Percentiles rank a stretch among this genome's conserved stretches.
Conservation (phyloP, 2,888 invertebrate species). For the Apamea crenata region DNA sequence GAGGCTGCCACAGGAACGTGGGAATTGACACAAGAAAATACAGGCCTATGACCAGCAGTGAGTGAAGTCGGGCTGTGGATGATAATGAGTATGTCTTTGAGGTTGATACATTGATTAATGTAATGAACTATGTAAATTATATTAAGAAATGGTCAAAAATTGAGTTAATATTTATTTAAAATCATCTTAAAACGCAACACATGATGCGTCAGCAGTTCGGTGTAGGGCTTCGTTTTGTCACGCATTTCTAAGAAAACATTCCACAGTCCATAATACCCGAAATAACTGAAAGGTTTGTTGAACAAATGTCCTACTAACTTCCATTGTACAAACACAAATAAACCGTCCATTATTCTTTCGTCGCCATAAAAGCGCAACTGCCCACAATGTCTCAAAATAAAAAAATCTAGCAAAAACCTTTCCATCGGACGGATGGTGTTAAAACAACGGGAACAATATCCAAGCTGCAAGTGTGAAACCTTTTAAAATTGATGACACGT, state of each 20-base stretch:
- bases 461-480: constrained; percentile 37
- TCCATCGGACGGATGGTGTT: constrained; percentile 15
- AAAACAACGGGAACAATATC: constrained; percentile 41
- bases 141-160: not conserved
- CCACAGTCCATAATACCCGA: not conserved
- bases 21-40: not conserved
- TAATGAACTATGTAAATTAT: not conserved
- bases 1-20: not conserved
- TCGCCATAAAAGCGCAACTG: constrained; percentile 28
- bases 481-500: constrained; percentile 62
- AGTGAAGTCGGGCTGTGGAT: not conserved
- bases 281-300: constrained; percentile 6
- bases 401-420: constrained; percentile 22
- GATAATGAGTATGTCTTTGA: not conserved
- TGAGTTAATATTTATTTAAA: not conserved
- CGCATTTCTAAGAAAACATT: constrained; percentile 14
- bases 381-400: constrained; percentile 8
- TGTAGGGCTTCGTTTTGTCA: not conserved
- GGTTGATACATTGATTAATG: not conserved
- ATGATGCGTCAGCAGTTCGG: not conserved
- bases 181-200: not conserved
- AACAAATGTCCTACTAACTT: not conserved
- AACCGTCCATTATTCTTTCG: constrained; percentile 28
- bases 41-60: too few relatives aligned
- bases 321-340: constrained; percentile 40